Evolutionary conservation across 2,113 vertebrate genomes (phyloP).

Genomic region (Rhabdomys dilectus): DNA sequence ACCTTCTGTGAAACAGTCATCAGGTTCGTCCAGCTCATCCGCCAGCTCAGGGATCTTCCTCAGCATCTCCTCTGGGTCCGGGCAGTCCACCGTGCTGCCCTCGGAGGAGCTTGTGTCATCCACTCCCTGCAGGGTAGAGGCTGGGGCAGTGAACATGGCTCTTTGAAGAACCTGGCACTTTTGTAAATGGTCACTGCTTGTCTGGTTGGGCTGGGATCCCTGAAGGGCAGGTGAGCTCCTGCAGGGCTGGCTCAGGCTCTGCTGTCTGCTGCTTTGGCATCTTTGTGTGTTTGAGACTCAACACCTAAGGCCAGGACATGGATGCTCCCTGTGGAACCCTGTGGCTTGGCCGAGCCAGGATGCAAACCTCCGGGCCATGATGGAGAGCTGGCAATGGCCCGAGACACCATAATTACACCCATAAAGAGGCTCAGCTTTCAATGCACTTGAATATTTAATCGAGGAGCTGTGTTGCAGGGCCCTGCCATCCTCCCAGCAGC

Average conservation of each 20-base stretch:
- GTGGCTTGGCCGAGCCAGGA: not conserved
- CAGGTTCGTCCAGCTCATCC: slow-evolving; percentile 92
- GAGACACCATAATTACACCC: slow-evolving; percentile 70
- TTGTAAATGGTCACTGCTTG: accelerated
- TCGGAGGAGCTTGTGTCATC: slow-evolving; percentile 91
- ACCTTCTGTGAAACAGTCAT: slow-evolving; percentile 95
- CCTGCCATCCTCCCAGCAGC: slow-evolving; percentile 50
- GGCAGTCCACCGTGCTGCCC: slow-evolving; percentile 95
- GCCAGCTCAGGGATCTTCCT: slow-evolving; percentile 89
- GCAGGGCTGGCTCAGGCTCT: not conserved
- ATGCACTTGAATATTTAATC: slow-evolving; percentile 78
- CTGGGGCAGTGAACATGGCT: not conserved
- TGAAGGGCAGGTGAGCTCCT: not conserved
- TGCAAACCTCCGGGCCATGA: slow-evolving; percentile 42
- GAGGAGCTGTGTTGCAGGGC: slow-evolving; percentile 23
- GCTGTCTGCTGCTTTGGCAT: not conserved
- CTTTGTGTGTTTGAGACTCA: not conserved
- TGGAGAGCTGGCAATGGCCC: slow-evolving; percentile 55
- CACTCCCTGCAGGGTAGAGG: slow-evolving; percentile 74
- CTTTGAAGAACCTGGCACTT: not conserved
- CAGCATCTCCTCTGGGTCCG: slow-evolving; percentile 91
- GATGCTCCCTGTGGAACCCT: not conserved
- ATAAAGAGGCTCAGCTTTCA: slow-evolving; percentile 54
- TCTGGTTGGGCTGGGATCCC: not conserved
- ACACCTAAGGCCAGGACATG: not conserved